These are phyloP conservation scores for Cotesia chilonis DNA, from an alignment of 1,140 invertebrate species.

Conservation along the genomic window DNA sequence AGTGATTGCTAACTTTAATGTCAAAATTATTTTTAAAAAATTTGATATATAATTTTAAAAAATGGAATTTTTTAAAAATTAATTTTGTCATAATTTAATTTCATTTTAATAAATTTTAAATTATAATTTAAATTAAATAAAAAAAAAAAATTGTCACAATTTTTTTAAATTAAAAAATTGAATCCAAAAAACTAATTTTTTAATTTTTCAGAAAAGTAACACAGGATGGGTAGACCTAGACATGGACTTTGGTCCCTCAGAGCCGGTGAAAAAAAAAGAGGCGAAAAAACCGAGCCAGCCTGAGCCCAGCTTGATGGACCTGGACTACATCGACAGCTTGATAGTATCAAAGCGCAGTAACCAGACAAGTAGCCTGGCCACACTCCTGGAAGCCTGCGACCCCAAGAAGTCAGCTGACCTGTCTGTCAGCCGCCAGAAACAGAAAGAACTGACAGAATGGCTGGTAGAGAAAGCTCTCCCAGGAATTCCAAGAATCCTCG, in stretches of 20 bases:
- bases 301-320: too few relatives aligned
- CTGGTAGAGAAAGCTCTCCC: conserved; percentile 47
- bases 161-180: too few relatives aligned
- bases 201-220: conserved; percentile 20
- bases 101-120: background rate
- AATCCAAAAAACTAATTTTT: background rate
- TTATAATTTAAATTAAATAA: too few relatives aligned
- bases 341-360: conserved; percentile 29
- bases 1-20: too few relatives aligned
- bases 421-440: conserved; percentile 58
- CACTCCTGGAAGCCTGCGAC: conserved; percentile 52
- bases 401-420: conserved; percentile 54
- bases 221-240: conserved; percentile 6
- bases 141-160: too few relatives aligned
- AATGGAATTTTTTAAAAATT: too few relatives aligned
- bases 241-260: conserved; percentile 4
- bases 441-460: conserved; percentile 58
- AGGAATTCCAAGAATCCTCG: conserved; percentile 67
- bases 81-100: background rate
- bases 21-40: too few relatives aligned
- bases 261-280: background rate
- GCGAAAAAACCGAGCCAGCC: background rate
- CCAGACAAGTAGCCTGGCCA: conserved; percentile 44
- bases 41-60: too few relatives aligned
- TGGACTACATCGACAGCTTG: too few relatives aligned